Evolutionary conservation across 1,140 invertebrate species (phyloP), one percentile per base, ranked within the genome.

Genomic region (Zaprionus vittiger): DNA sequence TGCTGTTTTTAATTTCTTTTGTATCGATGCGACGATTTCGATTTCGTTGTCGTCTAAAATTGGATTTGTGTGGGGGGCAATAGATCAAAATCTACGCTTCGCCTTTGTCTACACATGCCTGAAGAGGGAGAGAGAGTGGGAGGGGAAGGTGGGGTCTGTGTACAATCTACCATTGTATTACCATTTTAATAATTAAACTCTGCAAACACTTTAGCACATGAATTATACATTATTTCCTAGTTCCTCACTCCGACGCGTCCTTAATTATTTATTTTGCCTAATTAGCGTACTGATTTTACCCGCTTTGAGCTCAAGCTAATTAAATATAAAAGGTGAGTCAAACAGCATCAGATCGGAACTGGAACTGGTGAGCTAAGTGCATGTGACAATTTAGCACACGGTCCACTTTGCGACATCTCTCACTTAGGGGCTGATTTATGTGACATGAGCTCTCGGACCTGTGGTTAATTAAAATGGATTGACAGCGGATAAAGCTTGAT

Each of bases 1-100:
- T 83, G 78, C 77, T 77, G 83, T 86, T 86, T 84, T 90, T 81
- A 89, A 90, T 89, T 87, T 77, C 71, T 80, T 83, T 86, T 86
- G 73, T 74, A 80, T 86, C 65, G 66, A 79, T 79, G 83, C 83
- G 70, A 87, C 80, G 69, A 71, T 80, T 86, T 62, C 55, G 41
- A 54, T 75, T 79, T 79, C 41, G 28, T 63, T 73, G 67, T 70
- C 69, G 73, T 69, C 78, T 78, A 78, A 78, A 80, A 80, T 80
- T 80, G 75, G 78, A 80, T 80, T 80, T 80, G 62, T 78, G 52
- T 57, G 55, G 52, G 75, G 61, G 65, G 78, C 78, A 73, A 80
- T 80, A 78, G 70, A 80, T 78, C 75, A 78, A 80, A 80, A 65
- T 77, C 69, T 66, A 17, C 31, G 44, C 49, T 57, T 65, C 37